Base-by-base conservation (phyloP, 2,797 vertebrate genomes). In the Anomalospiza imberbis region DNA sequence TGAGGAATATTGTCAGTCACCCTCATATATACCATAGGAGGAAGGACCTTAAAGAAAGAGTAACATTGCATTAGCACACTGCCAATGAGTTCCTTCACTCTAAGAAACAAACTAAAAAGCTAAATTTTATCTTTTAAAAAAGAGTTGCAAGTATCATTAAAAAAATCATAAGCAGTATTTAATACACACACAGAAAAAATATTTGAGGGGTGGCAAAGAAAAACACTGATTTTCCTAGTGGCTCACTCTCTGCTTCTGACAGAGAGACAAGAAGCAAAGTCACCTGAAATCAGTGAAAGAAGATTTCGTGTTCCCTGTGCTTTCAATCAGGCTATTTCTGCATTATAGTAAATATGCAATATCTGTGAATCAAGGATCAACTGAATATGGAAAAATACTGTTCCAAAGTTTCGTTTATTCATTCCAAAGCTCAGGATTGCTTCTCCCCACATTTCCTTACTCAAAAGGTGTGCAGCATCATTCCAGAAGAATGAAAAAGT, bases 1-100 rank as follows among this genome's bases (percentile, higher is more conserved):
- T 98, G 98, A 72, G 98, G 98, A 92, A 99, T 98, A 31, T 99
- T 98, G 68, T 99, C 99, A 1, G 99, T 99, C 65, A 99, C 99
- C 95, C 99, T 97, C 81, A 99, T 93, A 95, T 99, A 99, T 11
- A 98, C 98, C 0, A 98, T 98, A 20, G 99, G 99, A 34, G 99
- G 99, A 84, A 98, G 97, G 47, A 99, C 99, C 99, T 99, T 57
- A 51, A 85, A 94, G 50, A 44, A 86, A 51, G 84, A 61, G 25
- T 47, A 94, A 65, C 19, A 63, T 45, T 7, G 45, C 22, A 57
- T 61, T 76, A 89, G 62, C 36, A 76, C 12, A 25, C 18, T 51
- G 77, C 51, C 53, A 14, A 44, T 19, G 76, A 61, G 60, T 16
- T 20, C 25, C 22, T 83, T 86, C 32, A 24, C 17, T n/a, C 24